Evolutionary conservation across 2,797 vertebrate genomes (phyloP), one percentile per base, ranked within the genome.

Genomic region (Melanotaenia pygmaea): DNA sequence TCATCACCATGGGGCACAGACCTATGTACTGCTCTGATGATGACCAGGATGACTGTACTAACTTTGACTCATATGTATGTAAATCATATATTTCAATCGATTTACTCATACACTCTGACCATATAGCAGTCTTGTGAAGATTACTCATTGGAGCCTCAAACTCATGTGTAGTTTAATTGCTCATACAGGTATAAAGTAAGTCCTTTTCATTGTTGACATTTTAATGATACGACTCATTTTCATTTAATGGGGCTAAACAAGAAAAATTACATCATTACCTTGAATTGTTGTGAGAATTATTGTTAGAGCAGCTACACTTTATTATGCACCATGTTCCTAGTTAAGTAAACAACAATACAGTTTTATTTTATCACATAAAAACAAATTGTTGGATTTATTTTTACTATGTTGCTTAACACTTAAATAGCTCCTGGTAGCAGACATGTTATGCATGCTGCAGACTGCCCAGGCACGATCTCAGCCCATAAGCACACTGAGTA

Each of bases 1-100:
- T 98, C 91, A 96, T 98, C 84, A 97, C 96, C 37, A 97, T 97
- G 96, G 97, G 94, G 57, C 96, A 98, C 84, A 92, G 96, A 74
- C 97, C 97, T 58, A 98, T 97, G 96, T 98, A 97, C 93, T 98
- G 97, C 74, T 97, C 97, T 32, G 95, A 97, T 0, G 93, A 95
- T 0, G 95, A 97, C 78, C 70, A 91, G 26, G 97, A 98, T 1
- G 97, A 98, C 93, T 98, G 97, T 58, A 96, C 94, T 0, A 68
- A 26, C 50, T 94, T 94, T 1, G 91, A 97, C 45, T 96, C 96
- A 81, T 90, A 78, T 70, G 96, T 97, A 88, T 26, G 91, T 72
- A 43, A 59, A 59, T n/a, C 47, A 34, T 16, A 20, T 35, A 38
- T 35, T 79, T 43, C 3, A 6, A n/a, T 35, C 4, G 0, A 20